Conservation (phyloP, 1,140 invertebrate genomes). For the Bombyx mori region DNA sequence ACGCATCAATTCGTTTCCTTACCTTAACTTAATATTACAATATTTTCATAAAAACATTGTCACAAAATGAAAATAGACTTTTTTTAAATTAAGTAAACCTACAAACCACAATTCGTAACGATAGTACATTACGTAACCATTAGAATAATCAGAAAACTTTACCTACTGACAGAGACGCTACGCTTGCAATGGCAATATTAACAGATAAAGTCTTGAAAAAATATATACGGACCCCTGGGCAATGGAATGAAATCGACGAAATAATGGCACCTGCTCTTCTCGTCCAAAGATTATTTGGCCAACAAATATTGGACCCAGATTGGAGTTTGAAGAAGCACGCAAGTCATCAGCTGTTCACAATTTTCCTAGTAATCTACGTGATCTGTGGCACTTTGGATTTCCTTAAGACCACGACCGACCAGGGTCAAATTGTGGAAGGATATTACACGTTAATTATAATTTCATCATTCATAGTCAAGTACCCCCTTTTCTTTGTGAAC, state of each 20-base stretch:
- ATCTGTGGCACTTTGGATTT: constrained; percentile 39
- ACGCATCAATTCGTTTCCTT: no score
- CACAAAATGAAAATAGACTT: no score
- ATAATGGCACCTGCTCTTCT: constrained; percentile 28
- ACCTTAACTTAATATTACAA: no score
- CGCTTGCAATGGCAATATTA: constrained; percentile 24
- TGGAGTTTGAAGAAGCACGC: constrained; percentile 41
- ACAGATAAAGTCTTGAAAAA: constrained; percentile 17
- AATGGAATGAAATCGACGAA: constrained; percentile 33
- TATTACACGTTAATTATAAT: constrained; percentile 41
- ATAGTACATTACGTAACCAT: no score
- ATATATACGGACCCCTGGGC: constrained; percentile 33
- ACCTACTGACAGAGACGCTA: constrained; percentile 8
- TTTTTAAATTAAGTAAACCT: no score
- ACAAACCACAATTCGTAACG: no score
- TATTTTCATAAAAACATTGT: no score
- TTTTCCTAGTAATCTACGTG: constrained; percentile 36
- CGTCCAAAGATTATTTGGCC: constrained; percentile 36
- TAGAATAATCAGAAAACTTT: constrained; percentile 3
- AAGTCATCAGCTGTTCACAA: constrained; percentile 26
- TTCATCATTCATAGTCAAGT: constrained; percentile 32
- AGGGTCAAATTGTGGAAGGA: constrained; percentile 32
- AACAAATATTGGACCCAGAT: constrained; percentile 42
- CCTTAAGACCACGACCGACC: constrained; percentile 26
- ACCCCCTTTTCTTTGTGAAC: constrained; percentile 32